Conservation (phyloP, 2,888 invertebrate species). For the Rugalucina vietnamica region DNA sequence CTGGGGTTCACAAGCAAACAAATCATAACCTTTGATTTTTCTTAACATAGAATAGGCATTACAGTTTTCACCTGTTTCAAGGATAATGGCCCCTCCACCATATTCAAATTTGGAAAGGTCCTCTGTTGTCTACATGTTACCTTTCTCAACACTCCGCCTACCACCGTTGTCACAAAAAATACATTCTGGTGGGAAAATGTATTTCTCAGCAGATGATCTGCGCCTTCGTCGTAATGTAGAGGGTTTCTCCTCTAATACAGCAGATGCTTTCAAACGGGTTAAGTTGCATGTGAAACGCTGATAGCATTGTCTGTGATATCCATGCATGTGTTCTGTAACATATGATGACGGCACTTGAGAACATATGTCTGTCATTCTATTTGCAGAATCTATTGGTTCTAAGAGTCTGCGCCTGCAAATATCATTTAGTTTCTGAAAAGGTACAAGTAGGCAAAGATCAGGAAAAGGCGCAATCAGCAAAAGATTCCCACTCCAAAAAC, state of each 20-base stretch:
- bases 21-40: slow-evolving; percentile 18
- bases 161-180: slow-evolving; percentile 26
- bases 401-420: not conserved
- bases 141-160: not conserved
- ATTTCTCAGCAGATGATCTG: not conserved
- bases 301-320: slow-evolving; percentile 15
- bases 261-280: not conserved
- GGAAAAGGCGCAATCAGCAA: too few species aligned
- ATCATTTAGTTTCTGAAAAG: not conserved
- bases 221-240: not conserved
- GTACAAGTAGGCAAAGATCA: too few species aligned
- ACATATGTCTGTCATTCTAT: not conserved
- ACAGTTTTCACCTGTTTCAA: slow-evolving; percentile 1
- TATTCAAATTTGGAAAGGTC: not conserved
- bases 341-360: not conserved
- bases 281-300: slow-evolving; percentile 3
- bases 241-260: not conserved
- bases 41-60: not conserved
- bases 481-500: too few species aligned
- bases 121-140: slow-evolving; percentile 13
- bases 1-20: slow-evolving; percentile 20
- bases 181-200: not conserved
- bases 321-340: not conserved
- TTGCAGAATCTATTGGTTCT: not conserved
- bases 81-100: slow-evolving; percentile 8